Base-by-base conservation (phyloP, 64 coral and sea anemone genomes). In the Cladopsammia gracilis region DNA sequence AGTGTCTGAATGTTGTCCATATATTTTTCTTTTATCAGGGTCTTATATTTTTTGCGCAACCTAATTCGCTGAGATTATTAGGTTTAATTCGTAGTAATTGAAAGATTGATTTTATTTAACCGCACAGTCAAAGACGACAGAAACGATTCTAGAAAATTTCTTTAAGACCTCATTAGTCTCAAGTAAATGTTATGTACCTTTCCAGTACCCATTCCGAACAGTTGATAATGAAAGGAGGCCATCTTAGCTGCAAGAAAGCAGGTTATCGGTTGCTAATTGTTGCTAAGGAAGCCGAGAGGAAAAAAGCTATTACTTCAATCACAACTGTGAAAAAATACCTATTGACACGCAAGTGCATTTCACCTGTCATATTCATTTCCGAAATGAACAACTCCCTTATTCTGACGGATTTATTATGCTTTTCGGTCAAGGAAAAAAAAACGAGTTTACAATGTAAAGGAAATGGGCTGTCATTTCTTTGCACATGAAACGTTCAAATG, bases 51-150 rank as follows among this genome's bases (percentile, higher is more conserved):
- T 18, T 49, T 75, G 14, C 47, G 13, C 46, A 48, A 7, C 46
- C 72, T 42, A 71, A 71, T 71, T 71, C 69, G 22, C 26, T 44
- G 72, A 75, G 45, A 49, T 75, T 49, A 48, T 75, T 51, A 19
- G 45, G 7, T 49, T 18, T 75, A 75, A 75, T 50, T 75, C 10
- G 18, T 43, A 19, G 72, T 48, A 49, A 48, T 49, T 49, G 44
- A 75, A 48, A 15, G 44, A 18, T 75, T 48, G 34, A 75, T 18
- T 19, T 75, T 16, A 75, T 48, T 48, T 75, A 20, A 43, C 71
- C 46, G 71, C 12, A 10, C 7, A 56, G 7, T 10, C 53, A 12
- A 56, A 7, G 12, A 56, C 12, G 53, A 10, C 53, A 19, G 20
- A 16, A 48, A 18, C 14, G 5, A 48, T 48, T 75, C 44, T 49